Percentiles rank a stretch among this genome's conserved stretches.
Evolutionary conservation across 2,797 vertebrate species (phyloP).

Genomic region (Tenualosa thibaudeaui): DNA sequence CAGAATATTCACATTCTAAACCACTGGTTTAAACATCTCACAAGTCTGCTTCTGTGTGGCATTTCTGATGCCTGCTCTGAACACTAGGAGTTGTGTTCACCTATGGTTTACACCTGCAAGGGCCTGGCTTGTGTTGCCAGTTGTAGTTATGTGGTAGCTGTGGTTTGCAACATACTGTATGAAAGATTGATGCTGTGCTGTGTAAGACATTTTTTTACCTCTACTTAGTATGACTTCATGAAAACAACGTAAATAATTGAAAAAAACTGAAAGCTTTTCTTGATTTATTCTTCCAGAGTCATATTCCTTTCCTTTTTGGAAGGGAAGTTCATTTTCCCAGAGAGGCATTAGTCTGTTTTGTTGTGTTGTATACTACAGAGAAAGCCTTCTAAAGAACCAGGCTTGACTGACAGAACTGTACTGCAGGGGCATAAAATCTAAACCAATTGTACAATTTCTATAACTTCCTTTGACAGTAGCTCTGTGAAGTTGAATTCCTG

Average conservation of each 20-base stretch:
- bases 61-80: neutral
- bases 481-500: neutral
- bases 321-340: constrained; percentile 11
- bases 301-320: neutral
- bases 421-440: neutral
- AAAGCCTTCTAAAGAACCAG: neutral
- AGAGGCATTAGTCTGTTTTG: neutral
- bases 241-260: constrained; percentile 12
- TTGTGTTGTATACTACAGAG: constrained; percentile 6
- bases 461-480: neutral
- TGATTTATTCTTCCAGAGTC: constrained; percentile 13
- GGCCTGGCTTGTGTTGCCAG: neutral
- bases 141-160: neutral
- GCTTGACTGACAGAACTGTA: neutral
- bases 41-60: neutral
- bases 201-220: constrained; percentile 17
- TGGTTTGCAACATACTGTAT: constrained; percentile 11
- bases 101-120: neutral
- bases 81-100: neutral
- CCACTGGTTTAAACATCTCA: neutral
- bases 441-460: neutral
- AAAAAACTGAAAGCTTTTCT: constrained; percentile 21
- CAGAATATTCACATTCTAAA: neutral
- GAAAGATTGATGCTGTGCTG: constrained; percentile 11
- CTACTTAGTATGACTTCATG: constrained; percentile 22